phyloP scores from a whole-genome alignment of 2,797 vertebrate species.

The Loris lydekkerianus region DNA sequence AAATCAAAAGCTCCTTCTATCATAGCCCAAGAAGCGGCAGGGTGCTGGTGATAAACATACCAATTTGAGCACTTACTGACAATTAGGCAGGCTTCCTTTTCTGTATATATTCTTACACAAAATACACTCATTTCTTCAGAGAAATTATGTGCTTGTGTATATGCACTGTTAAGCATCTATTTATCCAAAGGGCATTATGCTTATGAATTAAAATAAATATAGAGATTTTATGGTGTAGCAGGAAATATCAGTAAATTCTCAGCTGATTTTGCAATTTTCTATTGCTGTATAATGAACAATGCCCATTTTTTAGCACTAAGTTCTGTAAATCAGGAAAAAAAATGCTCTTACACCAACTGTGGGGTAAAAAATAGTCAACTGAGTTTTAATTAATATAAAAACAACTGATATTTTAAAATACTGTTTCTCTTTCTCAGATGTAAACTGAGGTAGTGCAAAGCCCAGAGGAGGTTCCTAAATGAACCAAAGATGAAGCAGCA shows the following conservation, averaged over 20 bases:
- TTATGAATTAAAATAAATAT: not conserved
- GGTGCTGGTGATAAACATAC: constrained; percentile 1
- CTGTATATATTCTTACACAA: not conserved
- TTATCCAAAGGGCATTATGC: not conserved
- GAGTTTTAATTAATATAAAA: constrained; percentile 60
- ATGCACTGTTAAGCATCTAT: not conserved
- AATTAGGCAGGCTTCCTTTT: not conserved
- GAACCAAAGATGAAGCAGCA: not conserved
- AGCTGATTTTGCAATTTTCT: not conserved
- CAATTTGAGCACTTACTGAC: not conserved
- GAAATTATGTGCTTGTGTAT: not conserved
- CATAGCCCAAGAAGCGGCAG: not conserved
- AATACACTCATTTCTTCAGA: not conserved
- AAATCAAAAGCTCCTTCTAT: not conserved
- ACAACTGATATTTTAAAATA: not conserved
- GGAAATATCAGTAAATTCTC: not conserved
- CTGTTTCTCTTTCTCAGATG: not conserved
- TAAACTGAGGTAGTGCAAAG: not conserved
- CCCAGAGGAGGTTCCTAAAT: not conserved
- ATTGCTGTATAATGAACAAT: not conserved
- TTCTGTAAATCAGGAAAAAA: not conserved
- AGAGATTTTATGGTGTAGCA: not conserved
- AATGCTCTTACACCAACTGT: constrained; percentile 29
- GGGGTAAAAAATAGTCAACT: not conserved
- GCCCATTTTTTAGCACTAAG: not conserved